A percentile compares a stretch with the other conserved stretches of the same genome.
Conservation (phyloP, 1,140 invertebrate species). For the Drosophila tsacasi region DNA sequence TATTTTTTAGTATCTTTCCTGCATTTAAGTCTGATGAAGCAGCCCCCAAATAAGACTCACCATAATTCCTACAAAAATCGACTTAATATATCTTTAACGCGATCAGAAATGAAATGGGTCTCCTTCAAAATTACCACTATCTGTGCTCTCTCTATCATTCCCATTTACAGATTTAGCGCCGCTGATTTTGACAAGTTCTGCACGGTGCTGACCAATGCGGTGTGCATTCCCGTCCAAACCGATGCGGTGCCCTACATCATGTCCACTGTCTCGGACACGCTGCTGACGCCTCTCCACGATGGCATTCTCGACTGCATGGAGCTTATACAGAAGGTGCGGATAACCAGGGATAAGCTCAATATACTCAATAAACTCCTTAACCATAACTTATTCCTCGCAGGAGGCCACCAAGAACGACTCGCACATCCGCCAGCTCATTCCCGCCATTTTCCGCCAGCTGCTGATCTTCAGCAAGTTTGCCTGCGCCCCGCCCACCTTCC, state of each 20-base stretch:
- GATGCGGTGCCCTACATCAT: constrained; percentile 93
- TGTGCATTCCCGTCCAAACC: constrained; percentile 93
- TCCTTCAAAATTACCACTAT: too few species aligned
- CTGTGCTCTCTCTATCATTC: neutral
- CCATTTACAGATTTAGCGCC: constrained; percentile 87
- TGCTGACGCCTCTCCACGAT: constrained; percentile 93
- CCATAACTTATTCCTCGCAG: neutral
- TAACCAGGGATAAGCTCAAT: neutral
- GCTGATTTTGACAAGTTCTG: constrained; percentile 93
- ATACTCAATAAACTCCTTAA: neutral
- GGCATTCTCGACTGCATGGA: constrained; percentile 93
- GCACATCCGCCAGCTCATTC: constrained; percentile 89
- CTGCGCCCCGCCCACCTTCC: constrained; percentile 89
- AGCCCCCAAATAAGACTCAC: too few species aligned
- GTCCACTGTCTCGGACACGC: constrained; percentile 90
- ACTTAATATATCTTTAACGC: too few species aligned
- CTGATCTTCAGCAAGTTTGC: constrained; percentile 91
- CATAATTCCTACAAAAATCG: too few species aligned
- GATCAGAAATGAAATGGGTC: too few species aligned
- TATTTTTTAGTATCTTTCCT: too few species aligned
- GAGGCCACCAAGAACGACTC: constrained; percentile 90
- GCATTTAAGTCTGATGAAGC: too few species aligned
- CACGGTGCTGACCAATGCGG: constrained; percentile 90
- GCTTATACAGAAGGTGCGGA: constrained; percentile 88
- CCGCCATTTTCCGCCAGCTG: constrained; percentile 92